Base-by-base conservation (phyloP, 2,888 invertebrate species). In the Hybos culiciformis region DNA sequence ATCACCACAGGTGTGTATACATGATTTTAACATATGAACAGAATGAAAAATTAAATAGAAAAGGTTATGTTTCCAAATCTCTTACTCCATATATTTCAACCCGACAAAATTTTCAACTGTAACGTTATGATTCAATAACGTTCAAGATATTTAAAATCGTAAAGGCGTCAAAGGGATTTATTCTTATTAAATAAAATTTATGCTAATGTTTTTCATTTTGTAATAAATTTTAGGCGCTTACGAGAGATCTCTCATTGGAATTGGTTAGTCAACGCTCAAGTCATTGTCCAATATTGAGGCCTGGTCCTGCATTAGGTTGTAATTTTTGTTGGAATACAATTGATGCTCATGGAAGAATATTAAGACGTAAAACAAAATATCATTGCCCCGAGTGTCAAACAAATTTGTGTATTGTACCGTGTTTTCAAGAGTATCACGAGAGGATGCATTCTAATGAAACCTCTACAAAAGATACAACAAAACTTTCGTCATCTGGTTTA, bases 301-400 rank as follows among this genome's bases (percentile, higher is more conserved):
- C 81, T 8, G 88, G 88, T 1, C 86, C 88, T 5, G 86, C 87
- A 3, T 68, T 88, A 48, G 84, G 86, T 52, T 88, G 88, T 66
- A 87, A 87, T 67, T 87, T 80, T 62, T 88, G 88, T 67, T 88
- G 88, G 88, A 88, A 88, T 62, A 86, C 87, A 1, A 83, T 86
- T 37, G 87, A 88, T 61, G 77, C 76, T 37, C 80, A 82, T 65
- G 85, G 85, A 29, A 70, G 87, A 50, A 86, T 86, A 55, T 69
- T 87, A 40, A 74, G 88, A 37, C 73, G 87, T 46, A 88, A 88
- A 68, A 88, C 88, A 2, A 87, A 88, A 63, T 88, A 86, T 64
- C 85, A 87, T 59, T 88, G 88, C 67, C 87, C 87, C 1, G 87
- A 88, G 62, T 88, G 88, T 63, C 83, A 84, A 65, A 84, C 83